Conservation (phyloP, 1,140 invertebrate species). For the Lepidurus couesii region DNA sequence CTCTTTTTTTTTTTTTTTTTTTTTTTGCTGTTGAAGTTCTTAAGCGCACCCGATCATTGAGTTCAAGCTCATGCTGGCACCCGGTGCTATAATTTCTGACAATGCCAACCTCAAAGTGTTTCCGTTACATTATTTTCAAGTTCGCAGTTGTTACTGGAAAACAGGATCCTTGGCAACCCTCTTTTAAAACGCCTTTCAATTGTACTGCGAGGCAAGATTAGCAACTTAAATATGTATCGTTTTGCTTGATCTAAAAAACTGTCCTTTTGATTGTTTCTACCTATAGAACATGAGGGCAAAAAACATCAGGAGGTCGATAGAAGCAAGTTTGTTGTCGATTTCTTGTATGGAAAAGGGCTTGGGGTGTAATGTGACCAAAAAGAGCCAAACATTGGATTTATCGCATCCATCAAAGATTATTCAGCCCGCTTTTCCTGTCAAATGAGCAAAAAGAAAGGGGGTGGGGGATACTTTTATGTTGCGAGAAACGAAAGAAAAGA, state of each 20-base stretch:
- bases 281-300: too few relatives aligned
- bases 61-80: neutral
- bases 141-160: too few relatives aligned
- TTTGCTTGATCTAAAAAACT: too few relatives aligned
- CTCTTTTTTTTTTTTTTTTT: neutral
- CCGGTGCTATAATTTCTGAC: neutral
- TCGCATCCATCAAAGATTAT: neutral
- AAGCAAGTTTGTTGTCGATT: neutral
- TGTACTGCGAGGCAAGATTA: too few relatives aligned
- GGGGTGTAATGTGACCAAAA: neutral
- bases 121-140: neutral
- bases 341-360: neutral
- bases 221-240: too few relatives aligned
- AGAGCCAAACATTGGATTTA: neutral
- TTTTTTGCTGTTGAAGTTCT: neutral
- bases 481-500: neutral
- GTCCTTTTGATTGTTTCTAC: too few relatives aligned
- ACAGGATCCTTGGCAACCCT: too few relatives aligned
- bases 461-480: neutral
- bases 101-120: neutral
- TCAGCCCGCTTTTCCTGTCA: slow-evolving; percentile 2
- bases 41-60: neutral
- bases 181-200: too few relatives aligned
- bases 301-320: neutral
- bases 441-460: neutral